Evolutionary conservation across 2,113 vertebrate species (phyloP).

Genomic region (Trinectes maculatus): DNA sequence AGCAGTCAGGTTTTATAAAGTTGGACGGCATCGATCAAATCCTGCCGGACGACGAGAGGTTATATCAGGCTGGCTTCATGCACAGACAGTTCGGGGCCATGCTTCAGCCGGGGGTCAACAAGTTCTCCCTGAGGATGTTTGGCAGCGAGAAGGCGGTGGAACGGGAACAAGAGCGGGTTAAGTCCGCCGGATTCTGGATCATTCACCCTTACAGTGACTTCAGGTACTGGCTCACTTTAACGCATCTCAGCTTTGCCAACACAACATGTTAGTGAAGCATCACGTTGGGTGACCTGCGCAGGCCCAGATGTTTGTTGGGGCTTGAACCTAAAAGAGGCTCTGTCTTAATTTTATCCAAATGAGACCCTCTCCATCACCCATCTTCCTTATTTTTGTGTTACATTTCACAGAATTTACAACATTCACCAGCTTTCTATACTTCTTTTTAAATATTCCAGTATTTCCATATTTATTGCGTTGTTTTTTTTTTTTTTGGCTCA

Average conservation of each 20-base stretch:
- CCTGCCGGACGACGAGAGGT: slow-evolving; percentile 90
- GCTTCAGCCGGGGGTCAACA: slow-evolving; percentile 99
- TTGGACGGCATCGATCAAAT: slow-evolving; percentile 93
- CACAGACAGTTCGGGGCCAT: slow-evolving; percentile 97
- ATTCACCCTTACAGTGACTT: slow-evolving; percentile 99
- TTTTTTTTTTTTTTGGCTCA: not conserved
- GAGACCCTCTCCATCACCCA: slow-evolving; percentile 1
- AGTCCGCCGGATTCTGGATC: slow-evolving; percentile 99
- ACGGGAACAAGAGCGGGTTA: slow-evolving; percentile 96
- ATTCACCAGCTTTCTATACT: not conserved
- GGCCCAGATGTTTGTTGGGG: slow-evolving; percentile 54
- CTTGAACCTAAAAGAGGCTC: not conserved
- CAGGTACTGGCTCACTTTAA: slow-evolving; percentile 84
- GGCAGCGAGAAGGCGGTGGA: slow-evolving; percentile 99
- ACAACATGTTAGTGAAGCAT: slow-evolving; percentile 17
- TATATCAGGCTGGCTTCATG: slow-evolving; percentile 95
- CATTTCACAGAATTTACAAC: no score
- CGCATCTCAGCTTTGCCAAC: slow-evolving; percentile 5
- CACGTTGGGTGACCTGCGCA: slow-evolving; percentile 14
- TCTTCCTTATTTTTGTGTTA: not conserved
- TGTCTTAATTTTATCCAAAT: slow-evolving; percentile 10
- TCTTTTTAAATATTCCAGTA: not conserved
- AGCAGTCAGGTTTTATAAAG: slow-evolving; percentile 86
- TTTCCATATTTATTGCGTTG: no score
- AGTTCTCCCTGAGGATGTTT: slow-evolving; percentile 99